phyloP scores from a whole-genome alignment of 1,140 invertebrate genomes.

The Papilio helenus region DNA sequence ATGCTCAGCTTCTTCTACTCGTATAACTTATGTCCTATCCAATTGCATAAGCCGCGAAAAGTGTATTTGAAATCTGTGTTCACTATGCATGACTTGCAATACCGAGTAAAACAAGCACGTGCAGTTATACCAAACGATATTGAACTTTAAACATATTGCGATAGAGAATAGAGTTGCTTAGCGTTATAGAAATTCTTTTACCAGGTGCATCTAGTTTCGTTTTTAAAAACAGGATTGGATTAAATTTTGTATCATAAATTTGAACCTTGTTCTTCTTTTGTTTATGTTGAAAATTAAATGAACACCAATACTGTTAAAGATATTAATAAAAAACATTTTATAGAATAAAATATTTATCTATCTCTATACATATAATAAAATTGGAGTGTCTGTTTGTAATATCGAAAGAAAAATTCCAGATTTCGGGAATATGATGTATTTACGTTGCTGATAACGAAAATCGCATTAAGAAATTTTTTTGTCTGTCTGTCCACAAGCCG shows the following conservation, averaged over 20 bases:
- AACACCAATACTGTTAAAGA: not conserved
- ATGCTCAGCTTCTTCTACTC: not conserved
- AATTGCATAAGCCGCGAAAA: constrained; percentile 23
- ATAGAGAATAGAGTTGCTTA: not conserved
- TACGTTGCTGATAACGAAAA: no score
- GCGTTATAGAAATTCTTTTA: constrained; percentile 3
- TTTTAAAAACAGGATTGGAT: constrained; percentile 11
- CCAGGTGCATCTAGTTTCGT: constrained; percentile 4
- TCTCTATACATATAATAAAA: no score
- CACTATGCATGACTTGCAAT: constrained; percentile 20
- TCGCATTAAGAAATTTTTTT: no score
- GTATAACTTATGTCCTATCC: not conserved
- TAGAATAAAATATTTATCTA: no score
- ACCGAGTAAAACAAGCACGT: not conserved
- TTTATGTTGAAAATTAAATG: not conserved
- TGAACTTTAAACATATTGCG: not conserved
- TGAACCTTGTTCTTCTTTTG: not conserved
- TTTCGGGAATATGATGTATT: no score
- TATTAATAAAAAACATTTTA: not conserved
- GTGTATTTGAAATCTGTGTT: constrained; percentile 18
- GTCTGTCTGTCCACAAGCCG: no score
- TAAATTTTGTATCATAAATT: not conserved
- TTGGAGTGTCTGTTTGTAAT: no score
- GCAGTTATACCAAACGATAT: not conserved
- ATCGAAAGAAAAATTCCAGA: no score